phyloP scores from a whole-genome alignment of 2,113 vertebrate species.

The Tauraco erythrolophus region DNA sequence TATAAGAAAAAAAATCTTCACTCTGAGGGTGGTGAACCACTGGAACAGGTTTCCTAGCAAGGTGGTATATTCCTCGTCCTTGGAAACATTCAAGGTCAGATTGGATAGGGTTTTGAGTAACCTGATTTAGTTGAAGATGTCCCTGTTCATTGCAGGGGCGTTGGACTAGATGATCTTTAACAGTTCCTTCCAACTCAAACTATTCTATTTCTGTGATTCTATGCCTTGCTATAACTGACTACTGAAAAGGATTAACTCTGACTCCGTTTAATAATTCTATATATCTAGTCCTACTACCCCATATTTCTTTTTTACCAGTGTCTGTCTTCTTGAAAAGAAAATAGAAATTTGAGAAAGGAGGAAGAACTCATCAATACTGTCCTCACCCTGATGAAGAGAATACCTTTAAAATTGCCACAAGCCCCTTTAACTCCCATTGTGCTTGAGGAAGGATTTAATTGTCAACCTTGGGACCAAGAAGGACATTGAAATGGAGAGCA shows the following conservation, averaged over 20 bases:
- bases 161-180: background rate
- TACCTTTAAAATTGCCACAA: background rate
- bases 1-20: background rate
- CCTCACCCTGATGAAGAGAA: background rate
- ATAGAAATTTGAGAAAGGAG: background rate
- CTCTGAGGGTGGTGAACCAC: too few relatives aligned
- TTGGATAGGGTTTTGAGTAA: background rate
- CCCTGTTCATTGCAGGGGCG: too few relatives aligned
- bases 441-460: background rate
- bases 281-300: background rate
- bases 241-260: background rate
- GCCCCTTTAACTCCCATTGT: fast-evolving
- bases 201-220: background rate
- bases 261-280: background rate
- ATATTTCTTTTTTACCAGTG: background rate
- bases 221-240: background rate
- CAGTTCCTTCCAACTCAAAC: too few relatives aligned
- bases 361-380: background rate
- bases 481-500: background rate
- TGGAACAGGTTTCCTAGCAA: background rate
- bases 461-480: background rate
- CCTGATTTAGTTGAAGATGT: background rate
- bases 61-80: background rate
- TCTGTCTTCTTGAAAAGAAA: background rate
- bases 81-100: background rate